Conservation (phyloP, 2,113 vertebrate genomes). For the Apaloderma vittatum region DNA sequence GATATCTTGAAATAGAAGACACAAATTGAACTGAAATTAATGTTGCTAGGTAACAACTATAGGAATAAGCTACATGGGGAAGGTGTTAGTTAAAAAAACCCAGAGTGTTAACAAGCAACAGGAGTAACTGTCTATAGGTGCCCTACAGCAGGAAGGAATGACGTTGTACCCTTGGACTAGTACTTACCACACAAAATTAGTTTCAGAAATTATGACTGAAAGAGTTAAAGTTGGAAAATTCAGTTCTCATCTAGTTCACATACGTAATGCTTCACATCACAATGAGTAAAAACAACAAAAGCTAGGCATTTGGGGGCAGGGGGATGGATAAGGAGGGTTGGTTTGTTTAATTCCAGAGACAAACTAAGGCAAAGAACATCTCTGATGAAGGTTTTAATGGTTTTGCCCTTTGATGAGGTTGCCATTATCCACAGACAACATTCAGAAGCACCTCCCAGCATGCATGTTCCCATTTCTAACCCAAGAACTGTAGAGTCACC, state of each 20-base stretch:
- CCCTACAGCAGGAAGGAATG: not conserved
- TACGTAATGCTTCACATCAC: rapidly evolving
- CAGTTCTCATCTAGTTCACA: not conserved
- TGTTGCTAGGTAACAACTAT: slow-evolving; percentile 53
- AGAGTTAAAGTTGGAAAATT: not conserved
- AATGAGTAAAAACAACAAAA: not conserved
- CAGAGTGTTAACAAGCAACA: not conserved
- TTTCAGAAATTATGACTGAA: not conserved
- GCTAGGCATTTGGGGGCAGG: rapidly evolving
- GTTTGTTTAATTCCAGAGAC: not conserved
- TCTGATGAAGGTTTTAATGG: not conserved
- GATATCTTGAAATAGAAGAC: slow-evolving; percentile 13
- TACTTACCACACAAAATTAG: not conserved
- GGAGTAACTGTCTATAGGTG: not conserved
- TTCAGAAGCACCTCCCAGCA: not conserved
- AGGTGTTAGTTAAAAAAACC: not conserved
- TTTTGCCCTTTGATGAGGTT: not conserved
- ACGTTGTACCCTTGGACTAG: not conserved
- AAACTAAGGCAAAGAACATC: not conserved
- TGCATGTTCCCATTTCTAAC: not conserved
- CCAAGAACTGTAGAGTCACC: not conserved
- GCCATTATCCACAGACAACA: not conserved
- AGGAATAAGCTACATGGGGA: not conserved
- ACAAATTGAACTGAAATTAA: slow-evolving; percentile 18
- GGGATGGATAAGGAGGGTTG: not conserved